phyloP scores from a whole-genome alignment of 2,888 invertebrate genomes.

The Glyphotaelius pellucidus region DNA sequence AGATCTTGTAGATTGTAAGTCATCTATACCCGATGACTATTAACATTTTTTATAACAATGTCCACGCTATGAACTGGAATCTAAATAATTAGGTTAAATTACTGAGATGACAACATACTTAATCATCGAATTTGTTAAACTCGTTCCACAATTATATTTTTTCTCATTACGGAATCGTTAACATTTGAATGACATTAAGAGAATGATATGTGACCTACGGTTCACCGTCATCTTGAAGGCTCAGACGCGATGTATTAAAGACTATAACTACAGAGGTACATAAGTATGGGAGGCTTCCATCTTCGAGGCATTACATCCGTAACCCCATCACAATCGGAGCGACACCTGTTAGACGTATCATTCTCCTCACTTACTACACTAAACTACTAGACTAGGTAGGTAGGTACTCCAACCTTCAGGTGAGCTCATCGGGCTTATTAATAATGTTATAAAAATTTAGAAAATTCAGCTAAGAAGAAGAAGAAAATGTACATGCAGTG shows the following conservation, averaged over 20 bases:
- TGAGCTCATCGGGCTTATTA: neutral
- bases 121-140: neutral
- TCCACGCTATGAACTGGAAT: neutral
- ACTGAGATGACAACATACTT: neutral
- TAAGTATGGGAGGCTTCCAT: conserved; percentile 10
- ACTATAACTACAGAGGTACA: neutral
- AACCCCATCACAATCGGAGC: conserved; percentile 61
- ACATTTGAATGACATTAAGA: conserved; percentile 57
- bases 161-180: conserved; percentile 33
- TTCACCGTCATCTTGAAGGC: conserved; percentile 38
- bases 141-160: neutral
- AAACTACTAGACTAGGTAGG: neutral
- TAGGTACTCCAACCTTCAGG: neutral
- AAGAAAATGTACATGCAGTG: neutral
- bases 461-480: neutral
- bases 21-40: neutral
- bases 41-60: neutral
- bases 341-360: conserved; percentile 57
- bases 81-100: neutral
- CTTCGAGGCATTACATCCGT: conserved; percentile 23
- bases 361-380: neutral
- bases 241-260: neutral
- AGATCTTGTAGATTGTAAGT: too few species aligned
- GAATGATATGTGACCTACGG: conserved; percentile 52
- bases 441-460: neutral